Conservation (phyloP, 2,888 invertebrate species). For the Drosophila greeni region DNA sequence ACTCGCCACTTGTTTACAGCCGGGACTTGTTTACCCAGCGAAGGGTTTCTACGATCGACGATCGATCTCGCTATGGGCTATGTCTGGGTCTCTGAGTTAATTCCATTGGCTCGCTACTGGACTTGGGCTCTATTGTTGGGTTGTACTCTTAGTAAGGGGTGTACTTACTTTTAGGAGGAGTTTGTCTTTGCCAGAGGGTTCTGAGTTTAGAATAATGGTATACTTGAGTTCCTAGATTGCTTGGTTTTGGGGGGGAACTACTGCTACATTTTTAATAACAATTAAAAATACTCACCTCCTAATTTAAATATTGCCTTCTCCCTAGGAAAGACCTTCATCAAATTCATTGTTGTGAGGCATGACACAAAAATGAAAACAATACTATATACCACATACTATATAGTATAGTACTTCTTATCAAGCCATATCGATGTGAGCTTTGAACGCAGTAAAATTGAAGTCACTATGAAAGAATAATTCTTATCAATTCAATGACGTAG, state of each 20-base stretch:
- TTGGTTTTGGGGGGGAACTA: neutral
- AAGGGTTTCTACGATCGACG: slow-evolving; percentile 2
- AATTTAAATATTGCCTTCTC: neutral
- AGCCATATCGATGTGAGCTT: slow-evolving; percentile 19
- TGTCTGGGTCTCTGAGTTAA: slow-evolving; percentile 15
- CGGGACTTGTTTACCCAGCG: slow-evolving; percentile 33
- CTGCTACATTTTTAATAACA: too few species aligned
- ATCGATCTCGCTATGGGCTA: slow-evolving; percentile 4
- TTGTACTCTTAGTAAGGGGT: neutral
- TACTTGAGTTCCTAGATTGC: neutral
- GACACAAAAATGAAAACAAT: neutral
- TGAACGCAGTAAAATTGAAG: slow-evolving; percentile 18
- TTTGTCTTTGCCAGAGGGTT: neutral
- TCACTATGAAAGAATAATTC: slow-evolving; percentile 17
- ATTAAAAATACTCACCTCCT: neutral
- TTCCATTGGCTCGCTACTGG: slow-evolving; percentile 36
- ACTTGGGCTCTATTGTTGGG: slow-evolving; percentile 18
- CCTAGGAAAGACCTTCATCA: slow-evolving; percentile 6
- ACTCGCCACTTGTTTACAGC: slow-evolving; percentile 40
- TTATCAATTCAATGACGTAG: slow-evolving; percentile 26
- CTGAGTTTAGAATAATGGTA: neutral
- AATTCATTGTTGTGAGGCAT: slow-evolving; percentile 6
- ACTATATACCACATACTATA: neutral
- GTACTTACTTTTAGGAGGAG: fast-evolving
- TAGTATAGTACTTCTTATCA: slow-evolving; percentile 22